Percentiles rank a stretch among this genome's conserved stretches.
Evolutionary conservation across 2,797 vertebrate genomes (phyloP).

Genomic region (Schizothorax lantsangensis): DNA sequence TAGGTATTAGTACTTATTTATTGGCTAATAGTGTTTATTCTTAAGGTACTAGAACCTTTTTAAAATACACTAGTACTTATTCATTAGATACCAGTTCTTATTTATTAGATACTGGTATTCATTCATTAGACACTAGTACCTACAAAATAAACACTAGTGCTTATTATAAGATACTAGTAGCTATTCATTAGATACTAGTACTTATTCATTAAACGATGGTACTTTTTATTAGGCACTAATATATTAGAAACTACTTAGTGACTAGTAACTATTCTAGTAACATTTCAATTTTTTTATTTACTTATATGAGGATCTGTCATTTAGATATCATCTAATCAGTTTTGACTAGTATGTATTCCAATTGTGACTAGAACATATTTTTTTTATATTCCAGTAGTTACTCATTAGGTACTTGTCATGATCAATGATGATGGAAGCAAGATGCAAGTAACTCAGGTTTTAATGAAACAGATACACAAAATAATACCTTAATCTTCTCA

Average conservation of each 20-base stretch:
- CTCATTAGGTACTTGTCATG: background rate
- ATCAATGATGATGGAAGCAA: too few relatives aligned
- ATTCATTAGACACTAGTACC: background rate
- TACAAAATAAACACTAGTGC: background rate
- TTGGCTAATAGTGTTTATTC: background rate
- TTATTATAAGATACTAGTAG: background rate
- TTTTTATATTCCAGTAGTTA: background rate
- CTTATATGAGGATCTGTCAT: background rate
- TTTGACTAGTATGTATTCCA: background rate
- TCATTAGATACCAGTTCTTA: background rate
- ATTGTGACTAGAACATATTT: background rate
- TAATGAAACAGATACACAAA: too few relatives aligned
- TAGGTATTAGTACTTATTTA: background rate
- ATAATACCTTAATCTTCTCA: too few relatives aligned
- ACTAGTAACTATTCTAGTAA: background rate
- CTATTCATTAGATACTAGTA: background rate
- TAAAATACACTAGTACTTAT: background rate
- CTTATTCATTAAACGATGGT: background rate
- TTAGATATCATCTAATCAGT: background rate
- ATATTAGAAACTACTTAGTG: background rate
- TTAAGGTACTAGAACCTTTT: background rate
- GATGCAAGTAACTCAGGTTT: too few relatives aligned
- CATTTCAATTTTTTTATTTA: background rate
- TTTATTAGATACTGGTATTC: background rate
- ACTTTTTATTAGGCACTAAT: background rate